Evolutionary conservation across 2,888 invertebrate species (phyloP), one percentile per base, ranked within the genome.

Genomic region (Itoplectis maculator): DNA sequence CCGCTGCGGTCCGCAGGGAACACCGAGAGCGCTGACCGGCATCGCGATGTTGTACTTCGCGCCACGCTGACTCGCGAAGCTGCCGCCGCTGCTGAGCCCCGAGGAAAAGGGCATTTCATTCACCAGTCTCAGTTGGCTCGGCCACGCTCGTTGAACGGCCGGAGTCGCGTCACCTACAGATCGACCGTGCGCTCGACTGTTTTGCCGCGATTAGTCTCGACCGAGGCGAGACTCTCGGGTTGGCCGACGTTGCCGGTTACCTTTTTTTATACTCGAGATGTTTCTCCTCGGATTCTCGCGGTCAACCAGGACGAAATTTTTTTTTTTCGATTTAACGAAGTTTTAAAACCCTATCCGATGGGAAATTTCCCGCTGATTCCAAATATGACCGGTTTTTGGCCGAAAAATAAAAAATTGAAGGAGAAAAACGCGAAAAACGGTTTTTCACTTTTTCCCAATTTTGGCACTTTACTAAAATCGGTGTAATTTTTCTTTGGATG

Each of bases 51-150:
- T 45, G 37, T 68, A 49, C 20, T 54, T 56, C 42, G 42, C 54
- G 56, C 69, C 63, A 75, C 63, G 70, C 29, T 56, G 68, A 79
- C 66, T 68, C 47, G 69, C 63, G 59, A 47, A 61, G 74, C 66
- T 51, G 11, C 9, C 7, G 7, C 11, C 8, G 11, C 11, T 42
- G 11, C 72, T 47, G 47, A 56, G 51, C 54, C 72, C 42, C 66
- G 51, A 74, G 75, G 78, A 75, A 83, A 80, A 79, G 68, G 79
- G 81, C 81, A 82, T 82, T 85, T 84, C 82, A 84, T 85, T 85
- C 80, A 82, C 72, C 68, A 61, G 73, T 83, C 77, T 73, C 68
- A 61, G 73, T 83, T 74, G 68, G 5, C 29, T 29, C 29, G 76
- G 75, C 72, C 74, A 79, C 74, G 68, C 68, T 81, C 76, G 77